Base-by-base conservation (phyloP, 2,113 vertebrate genomes). In the Vulpes lagopus region DNA sequence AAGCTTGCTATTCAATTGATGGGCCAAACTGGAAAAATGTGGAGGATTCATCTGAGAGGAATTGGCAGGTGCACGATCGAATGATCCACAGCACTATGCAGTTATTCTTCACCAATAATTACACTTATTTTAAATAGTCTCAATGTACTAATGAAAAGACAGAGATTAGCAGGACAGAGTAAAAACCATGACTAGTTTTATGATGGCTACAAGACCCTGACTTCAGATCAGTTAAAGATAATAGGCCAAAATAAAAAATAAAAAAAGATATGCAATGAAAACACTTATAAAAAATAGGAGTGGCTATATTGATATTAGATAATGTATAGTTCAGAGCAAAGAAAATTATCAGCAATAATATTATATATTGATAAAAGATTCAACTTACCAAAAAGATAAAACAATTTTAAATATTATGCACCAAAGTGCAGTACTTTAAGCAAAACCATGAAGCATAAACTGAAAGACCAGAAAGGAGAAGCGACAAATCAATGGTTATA, bases 21-120 rank as follows among this genome's bases (percentile, higher is more conserved):
- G 99, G 99, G 32, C 99, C 99, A 79, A 99, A 99, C 98, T 99
- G 99, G 99, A 99, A 99, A 99, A 99, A 99, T 99, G 99, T 99
- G 97, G 99, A 99, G 98, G 99, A 98, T 96, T 99, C 99, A 95
- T 99, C 99, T 64, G 62, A 30, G 25, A 64, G 12, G 11, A 14
- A 4, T 2, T 23, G 62, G 62, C 11, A 11, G 62, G 27, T 64
- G 62, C 4, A 11, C 62, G 25, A 30, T 30, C 2, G 62, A 43
- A 30, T 12, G 60, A 64, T 64, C 62, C 62, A 64, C 25, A 64
- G 27, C 11, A 64, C 25, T 64, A 27, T 25, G 27, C 62, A 64
- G 11, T 25, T 64, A 5, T 64, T 27, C 62, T 64, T 11, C 25
- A 64, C 11, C 62, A 55, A 73, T 89, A 73, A 74, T 60, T 60